phyloP scores from a whole-genome alignment of 2,113 vertebrate species.

The Lepus americanus region DNA sequence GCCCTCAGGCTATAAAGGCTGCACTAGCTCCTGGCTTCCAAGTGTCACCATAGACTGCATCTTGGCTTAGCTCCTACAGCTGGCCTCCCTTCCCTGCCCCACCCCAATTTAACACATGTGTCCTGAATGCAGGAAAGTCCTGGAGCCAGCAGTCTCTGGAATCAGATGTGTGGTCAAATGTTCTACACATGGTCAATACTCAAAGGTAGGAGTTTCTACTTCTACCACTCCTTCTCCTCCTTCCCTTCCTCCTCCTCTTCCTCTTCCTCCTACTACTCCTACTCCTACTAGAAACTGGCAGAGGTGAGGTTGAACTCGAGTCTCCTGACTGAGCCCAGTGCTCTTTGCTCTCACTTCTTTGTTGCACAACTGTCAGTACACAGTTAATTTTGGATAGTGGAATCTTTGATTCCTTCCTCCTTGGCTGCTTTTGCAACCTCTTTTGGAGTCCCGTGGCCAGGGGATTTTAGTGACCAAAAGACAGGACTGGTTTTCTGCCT shows the following conservation, averaged over 20 bases:
- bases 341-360: background rate
- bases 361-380: background rate
- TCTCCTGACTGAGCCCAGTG: background rate
- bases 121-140: slow-evolving; percentile 5
- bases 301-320: background rate
- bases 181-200: background rate
- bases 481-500: background rate
- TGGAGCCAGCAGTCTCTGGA: background rate
- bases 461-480: slow-evolving; percentile 14
- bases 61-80: background rate
- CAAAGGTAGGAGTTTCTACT: background rate
- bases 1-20: background rate
- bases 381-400: background rate
- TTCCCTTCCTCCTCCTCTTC: background rate
- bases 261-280: background rate
- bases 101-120: background rate
- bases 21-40: slow-evolving; percentile 7
- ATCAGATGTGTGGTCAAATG: background rate
- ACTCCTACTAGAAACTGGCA: background rate
- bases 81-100: background rate
- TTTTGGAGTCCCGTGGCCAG: background rate
- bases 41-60: background rate
- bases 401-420: background rate
- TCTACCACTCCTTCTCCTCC: background rate
- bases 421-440: background rate